Evolutionary conservation across 2,888 invertebrate genomes (phyloP), one percentile per base, ranked within the genome.

Genomic region (Meta bourneti): DNA sequence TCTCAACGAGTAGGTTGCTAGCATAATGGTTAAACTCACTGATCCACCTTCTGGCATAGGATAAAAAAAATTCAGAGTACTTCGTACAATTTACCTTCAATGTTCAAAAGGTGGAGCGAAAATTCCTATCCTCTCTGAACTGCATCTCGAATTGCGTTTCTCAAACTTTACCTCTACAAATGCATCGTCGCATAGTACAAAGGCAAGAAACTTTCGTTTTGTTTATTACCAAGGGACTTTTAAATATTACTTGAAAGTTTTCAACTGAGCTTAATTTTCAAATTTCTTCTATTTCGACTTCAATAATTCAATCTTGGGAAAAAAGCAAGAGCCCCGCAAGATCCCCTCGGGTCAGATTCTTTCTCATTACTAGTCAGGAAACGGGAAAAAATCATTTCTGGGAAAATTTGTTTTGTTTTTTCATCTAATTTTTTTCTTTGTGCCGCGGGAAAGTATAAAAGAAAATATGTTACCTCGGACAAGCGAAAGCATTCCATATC

Each of bases 291-390:
- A 52, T 75, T 69, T 78, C 61, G 9, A 48, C 34, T 69, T 69
- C 69, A 77, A 77, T 85, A 75, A 20, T 51, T 77, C 74, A 77
- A 77, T 75, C 61, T 77, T 20, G 61, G 78, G 69, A 13, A 48
- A 61, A 69, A 34, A 69, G 85, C 77, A 85, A 78, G 69, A 77
- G 69, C 48, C 49, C 69, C 69, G 77, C 69, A 77, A 78, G 75
- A 61, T 49, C 77, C 77, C n/a, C 77, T 51, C 69, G 16, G 77
- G 69, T 49, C 54, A 85, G 61, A 77, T 77, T 77, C 77, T 85
- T 85, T 85, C 85, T 85, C 85, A 85, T 85, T 85, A 85, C 85
- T 70, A 77, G 74, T 72, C 83, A 16, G 54, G 74, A 52, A 85
- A 77, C 69, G 81, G 51, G 70, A 81, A 71, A 85, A 85, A 78